Base-by-base conservation (phyloP, 2,888 invertebrate species). In the Beris chalybata region DNA sequence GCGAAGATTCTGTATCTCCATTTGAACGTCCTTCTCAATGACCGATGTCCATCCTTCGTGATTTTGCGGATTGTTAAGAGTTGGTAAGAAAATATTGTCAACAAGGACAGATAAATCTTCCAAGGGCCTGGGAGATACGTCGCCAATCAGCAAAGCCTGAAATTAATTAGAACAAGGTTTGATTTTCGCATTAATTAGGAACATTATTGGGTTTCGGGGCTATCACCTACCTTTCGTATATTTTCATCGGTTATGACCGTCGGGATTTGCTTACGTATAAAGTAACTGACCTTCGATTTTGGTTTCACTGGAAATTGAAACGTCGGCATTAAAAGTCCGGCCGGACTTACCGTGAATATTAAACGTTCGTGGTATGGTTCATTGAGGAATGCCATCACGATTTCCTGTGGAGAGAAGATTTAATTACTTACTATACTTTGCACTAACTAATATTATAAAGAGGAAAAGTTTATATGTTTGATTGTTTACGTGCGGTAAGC, bases 1-100 rank as follows among this genome's bases (percentile, higher is more conserved):
- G 70, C 88, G 85, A 70, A 92, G 82, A 6, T 87, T 84, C 70
- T 88, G 86, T 0, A 90, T 84, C 74, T 91, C 90, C 32, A 83
- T 83, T 70, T 85, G 85, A 75, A 92, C 87, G 74, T 92, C 92
- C 67, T 87, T 86, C 5, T 85, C 83, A 4, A 91, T 87, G 11
- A 90, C 85, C 69, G 84, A 83, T 0, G 92, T 91, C 92, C 92
- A 92, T 4, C 87, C 87, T 30, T 75, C 80, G 74, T 89, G 89
- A 78, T 91, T 91, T 45, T 83, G 84, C 0, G 86, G 83, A 77
- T 90, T 91, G 50, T 88, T 87, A 4, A 92, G 79, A 47, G 92
- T 75, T 0, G 92, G 92, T 6, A 89, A 85, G 59, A 90, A 88
- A 2, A 90, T 86, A 74, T 90, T 87, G 73, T 92, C 89, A 1